These are phyloP conservation scores for Aplidium turbinatum DNA, from an alignment of 23 tunicate species.

Conservation along the genomic window DNA sequence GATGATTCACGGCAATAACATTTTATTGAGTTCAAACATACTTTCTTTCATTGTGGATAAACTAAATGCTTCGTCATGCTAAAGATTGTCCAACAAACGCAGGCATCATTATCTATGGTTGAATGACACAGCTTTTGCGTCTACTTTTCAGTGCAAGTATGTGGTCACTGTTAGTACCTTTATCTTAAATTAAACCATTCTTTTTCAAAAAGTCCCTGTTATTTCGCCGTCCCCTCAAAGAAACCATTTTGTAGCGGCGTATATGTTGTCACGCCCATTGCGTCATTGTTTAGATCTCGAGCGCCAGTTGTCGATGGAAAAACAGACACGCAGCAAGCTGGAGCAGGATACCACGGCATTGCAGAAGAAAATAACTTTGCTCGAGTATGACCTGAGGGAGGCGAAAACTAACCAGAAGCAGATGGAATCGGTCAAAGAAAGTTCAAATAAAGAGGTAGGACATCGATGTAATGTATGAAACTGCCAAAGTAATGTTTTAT, in stretches of 20 bases:
- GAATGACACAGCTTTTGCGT: too few relatives aligned
- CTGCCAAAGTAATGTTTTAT: too few relatives aligned
- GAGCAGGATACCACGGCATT: constrained; percentile 67
- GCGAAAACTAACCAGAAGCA: constrained; percentile 49
- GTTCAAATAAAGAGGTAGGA: constrained; percentile 58
- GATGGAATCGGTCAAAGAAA: constrained; percentile 47
- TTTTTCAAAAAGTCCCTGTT: neutral
- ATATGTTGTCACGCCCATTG: neutral
- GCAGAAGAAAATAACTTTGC: constrained; percentile 57
- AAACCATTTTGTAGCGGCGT: too few relatives aligned
- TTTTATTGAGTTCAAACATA: too few relatives aligned
- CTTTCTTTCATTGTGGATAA: too few relatives aligned
- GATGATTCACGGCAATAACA: too few relatives aligned
- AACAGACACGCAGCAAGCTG: constrained; percentile 44
- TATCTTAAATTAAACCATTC: neutral
- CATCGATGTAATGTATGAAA: too few relatives aligned
- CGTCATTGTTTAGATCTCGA: constrained; percentile 55
- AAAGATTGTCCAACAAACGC: too few relatives aligned
- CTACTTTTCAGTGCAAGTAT: too few relatives aligned
- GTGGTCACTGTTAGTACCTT: too few relatives aligned
- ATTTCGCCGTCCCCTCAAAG: neutral
- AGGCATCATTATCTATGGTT: too few relatives aligned
- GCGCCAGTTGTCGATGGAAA: constrained; percentile 58
- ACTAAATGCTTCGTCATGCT: too few relatives aligned
- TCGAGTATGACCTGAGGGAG: constrained; percentile 77